phyloP scores from a whole-genome alignment of 2,888 invertebrate genomes.

The Adelphocoris suturalis region DNA sequence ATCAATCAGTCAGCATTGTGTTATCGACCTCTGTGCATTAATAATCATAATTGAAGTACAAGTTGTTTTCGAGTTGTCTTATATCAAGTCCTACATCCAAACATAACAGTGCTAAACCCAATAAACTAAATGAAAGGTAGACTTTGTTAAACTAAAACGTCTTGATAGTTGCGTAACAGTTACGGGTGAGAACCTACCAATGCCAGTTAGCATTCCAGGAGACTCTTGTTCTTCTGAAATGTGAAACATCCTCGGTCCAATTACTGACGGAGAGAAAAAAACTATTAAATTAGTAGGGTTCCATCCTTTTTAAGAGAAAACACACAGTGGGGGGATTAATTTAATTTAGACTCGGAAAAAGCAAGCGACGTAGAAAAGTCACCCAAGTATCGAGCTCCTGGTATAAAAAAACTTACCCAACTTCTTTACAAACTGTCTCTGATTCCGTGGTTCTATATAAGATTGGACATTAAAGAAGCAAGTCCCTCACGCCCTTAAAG shows the following conservation, averaged over 20 bases:
- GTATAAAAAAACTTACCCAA: not conserved
- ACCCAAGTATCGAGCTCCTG: not conserved
- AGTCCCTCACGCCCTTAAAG: too few relatives aligned
- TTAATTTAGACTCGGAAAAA: conserved; percentile 17
- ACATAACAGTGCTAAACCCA: too few relatives aligned
- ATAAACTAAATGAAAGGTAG: too few relatives aligned
- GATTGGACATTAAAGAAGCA: too few relatives aligned
- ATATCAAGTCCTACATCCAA: too few relatives aligned
- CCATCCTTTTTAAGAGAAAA: not conserved
- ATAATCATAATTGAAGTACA: too few relatives aligned
- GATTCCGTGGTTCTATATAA: not conserved
- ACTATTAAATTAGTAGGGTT: not conserved
- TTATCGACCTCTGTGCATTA: too few relatives aligned
- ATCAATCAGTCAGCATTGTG: too few relatives aligned
- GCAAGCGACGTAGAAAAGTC: not conserved
- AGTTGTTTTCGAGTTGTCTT: too few relatives aligned
- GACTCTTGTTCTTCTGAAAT: not conserved
- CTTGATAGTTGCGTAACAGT: too few relatives aligned
- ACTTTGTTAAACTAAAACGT: too few relatives aligned
- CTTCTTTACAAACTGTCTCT: not conserved
- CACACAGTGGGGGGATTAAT: not conserved
- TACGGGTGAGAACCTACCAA: too few relatives aligned
- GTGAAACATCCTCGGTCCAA: not conserved
- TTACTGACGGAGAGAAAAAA: not conserved
- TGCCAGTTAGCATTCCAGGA: not conserved